These are phyloP conservation scores for Panthera tigris DNA, from an alignment of 2,113 vertebrate genomes.

Conservation along the genomic window DNA sequence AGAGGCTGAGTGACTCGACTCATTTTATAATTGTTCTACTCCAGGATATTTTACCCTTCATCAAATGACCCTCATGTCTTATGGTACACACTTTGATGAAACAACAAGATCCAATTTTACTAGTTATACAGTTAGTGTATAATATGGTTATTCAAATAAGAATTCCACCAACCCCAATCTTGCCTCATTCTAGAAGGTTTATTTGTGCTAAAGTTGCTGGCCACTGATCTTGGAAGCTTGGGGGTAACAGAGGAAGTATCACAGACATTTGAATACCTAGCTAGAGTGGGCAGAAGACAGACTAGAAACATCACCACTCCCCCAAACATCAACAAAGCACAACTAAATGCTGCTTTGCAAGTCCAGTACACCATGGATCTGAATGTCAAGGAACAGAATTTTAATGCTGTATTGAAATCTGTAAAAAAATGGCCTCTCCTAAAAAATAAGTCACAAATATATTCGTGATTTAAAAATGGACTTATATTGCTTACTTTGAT, in stretches of 20 bases:
- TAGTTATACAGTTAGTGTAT: neutral
- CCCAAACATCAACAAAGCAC: neutral
- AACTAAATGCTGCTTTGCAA: neutral
- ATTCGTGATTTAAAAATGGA: slow-evolving; percentile 13
- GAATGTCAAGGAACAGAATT: neutral
- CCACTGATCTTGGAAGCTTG: neutral
- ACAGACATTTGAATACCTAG: neutral
- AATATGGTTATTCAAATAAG: neutral
- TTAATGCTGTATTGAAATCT: neutral
- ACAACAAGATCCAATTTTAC: neutral
- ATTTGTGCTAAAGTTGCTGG: neutral
- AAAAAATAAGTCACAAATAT: neutral
- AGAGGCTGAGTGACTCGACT: neutral
- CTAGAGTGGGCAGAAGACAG: too few relatives aligned
- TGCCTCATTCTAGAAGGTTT: neutral
- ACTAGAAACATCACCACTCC: too few relatives aligned
- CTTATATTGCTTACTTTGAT: slow-evolving; percentile 46
- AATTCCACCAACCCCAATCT: neutral
- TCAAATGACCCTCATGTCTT: neutral
- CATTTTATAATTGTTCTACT: neutral
- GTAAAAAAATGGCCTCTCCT: neutral
- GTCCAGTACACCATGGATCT: neutral
- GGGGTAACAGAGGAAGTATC: neutral
- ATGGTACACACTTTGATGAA: neutral
- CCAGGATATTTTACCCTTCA: neutral